A percentile compares a stretch with the other conserved stretches of the same genome.
Evolutionary conservation across 2,888 invertebrate genomes (phyloP).

Genomic region (Melipona beecheii): DNA sequence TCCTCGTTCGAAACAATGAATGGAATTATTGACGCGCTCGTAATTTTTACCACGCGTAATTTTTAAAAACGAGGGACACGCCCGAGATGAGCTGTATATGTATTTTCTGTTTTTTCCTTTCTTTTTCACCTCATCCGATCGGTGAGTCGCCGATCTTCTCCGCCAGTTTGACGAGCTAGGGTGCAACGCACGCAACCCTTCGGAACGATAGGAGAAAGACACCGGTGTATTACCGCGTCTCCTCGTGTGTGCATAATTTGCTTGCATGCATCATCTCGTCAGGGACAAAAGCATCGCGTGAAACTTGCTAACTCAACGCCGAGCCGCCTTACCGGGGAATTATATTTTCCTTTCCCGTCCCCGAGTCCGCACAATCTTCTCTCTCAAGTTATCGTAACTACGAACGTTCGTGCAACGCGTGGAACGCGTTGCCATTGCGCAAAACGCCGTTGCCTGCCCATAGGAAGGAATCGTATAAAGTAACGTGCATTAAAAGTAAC

Average conservation of each 20-base stretch:
- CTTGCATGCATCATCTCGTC: slow-evolving; percentile 11
- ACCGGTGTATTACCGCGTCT: slow-evolving; percentile 14
- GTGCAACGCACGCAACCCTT: slow-evolving; percentile 54
- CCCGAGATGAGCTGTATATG: not conserved
- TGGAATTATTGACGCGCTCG: slow-evolving; percentile 57
- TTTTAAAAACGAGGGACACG: slow-evolving; percentile 11
- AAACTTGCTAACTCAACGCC: slow-evolving; percentile 19
- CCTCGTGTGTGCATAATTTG: slow-evolving; percentile 46
- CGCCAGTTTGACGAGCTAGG: slow-evolving; percentile 43
- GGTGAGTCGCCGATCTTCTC: slow-evolving; percentile 9
- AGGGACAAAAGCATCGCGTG: slow-evolving; percentile 14
- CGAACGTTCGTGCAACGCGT: not conserved
- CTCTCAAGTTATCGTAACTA: not conserved
- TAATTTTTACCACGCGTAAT: not conserved
- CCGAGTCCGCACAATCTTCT: not conserved
- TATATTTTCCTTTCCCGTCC: not conserved
- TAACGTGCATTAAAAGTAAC: slow-evolving; percentile 17
- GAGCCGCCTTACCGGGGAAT: slow-evolving; percentile 3
- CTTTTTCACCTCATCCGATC: too few species aligned
- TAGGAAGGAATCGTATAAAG: not conserved
- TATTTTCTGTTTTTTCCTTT: too few species aligned
- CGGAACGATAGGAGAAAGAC: slow-evolving; percentile 1
- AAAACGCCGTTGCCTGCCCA: not conserved
- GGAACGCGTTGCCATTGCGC: not conserved
- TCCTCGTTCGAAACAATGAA: slow-evolving; percentile 44